A percentile compares a stretch with the other conserved stretches of the same genome.
Conservation (phyloP, 2,888 invertebrate species). For the Cantharis rustica region DNA sequence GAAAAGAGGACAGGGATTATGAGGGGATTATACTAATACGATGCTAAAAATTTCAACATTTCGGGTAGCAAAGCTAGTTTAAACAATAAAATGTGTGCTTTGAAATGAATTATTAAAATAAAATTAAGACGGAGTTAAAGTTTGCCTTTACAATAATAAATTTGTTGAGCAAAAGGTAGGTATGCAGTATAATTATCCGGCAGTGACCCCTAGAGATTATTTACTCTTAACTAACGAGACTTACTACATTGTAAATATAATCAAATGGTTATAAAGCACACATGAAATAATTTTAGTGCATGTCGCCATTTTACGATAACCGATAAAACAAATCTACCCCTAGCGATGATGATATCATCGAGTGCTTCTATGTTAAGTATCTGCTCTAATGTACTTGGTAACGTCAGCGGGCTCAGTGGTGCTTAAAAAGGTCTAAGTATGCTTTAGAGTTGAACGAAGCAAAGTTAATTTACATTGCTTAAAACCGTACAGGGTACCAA, state of each 20-base stretch:
- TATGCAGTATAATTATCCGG: neutral
- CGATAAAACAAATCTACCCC: conserved; percentile 6
- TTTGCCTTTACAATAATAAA: neutral
- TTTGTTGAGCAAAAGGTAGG: neutral
- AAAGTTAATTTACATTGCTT: conserved; percentile 32
- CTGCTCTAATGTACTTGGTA: conserved; percentile 29
- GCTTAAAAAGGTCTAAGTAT: conserved; percentile 33
- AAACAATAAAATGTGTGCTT: neutral
- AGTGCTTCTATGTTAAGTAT: conserved; percentile 17
- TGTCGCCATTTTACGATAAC: neutral
- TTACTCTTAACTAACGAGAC: neutral
- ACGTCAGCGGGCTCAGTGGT: conserved; percentile 29
- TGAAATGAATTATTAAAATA: neutral
- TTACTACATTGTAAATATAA: neutral
- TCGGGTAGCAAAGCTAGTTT: neutral
- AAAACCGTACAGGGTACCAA: conserved; percentile 20
- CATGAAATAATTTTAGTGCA: neutral
- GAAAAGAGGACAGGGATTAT: neutral
- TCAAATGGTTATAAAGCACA: neutral
- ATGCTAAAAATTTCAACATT: neutral
- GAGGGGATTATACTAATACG: no score
- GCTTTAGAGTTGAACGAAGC: conserved; percentile 26
- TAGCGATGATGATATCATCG: conserved; percentile 20
- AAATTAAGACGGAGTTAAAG: neutral
- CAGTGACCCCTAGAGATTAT: neutral